phyloP scores from a whole-genome alignment of 2,797 vertebrate genomes.

The Kryptopterus vitreolus region DNA sequence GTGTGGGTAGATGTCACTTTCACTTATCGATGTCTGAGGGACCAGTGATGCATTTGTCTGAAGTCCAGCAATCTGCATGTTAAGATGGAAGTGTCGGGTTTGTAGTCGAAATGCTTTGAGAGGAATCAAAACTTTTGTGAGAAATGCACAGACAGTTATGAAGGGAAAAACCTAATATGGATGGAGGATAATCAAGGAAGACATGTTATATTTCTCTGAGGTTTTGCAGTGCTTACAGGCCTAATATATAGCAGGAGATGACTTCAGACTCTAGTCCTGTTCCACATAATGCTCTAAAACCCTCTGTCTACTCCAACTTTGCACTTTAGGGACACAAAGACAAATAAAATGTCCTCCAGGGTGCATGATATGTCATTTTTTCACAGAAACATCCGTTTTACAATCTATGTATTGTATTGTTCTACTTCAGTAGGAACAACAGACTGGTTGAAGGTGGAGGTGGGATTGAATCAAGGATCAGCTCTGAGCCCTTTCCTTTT shows the following conservation, averaged over 20 bases:
- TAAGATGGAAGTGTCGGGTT: neutral
- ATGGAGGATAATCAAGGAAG: neutral
- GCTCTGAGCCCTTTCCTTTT: no score
- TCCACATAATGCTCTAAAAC: neutral
- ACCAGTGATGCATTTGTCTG: neutral
- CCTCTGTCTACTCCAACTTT: neutral
- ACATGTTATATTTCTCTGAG: neutral
- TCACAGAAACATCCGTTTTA: neutral
- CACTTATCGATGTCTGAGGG: conserved; percentile 4
- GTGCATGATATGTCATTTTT: neutral
- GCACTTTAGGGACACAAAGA: no score
- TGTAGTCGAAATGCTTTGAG: neutral
- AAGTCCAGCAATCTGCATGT: neutral
- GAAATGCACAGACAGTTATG: neutral
- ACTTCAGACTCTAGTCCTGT: neutral
- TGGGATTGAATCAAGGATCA: no score
- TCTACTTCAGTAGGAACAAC: no score
- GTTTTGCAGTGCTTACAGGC: neutral
- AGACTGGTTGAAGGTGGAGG: no score
- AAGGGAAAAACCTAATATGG: neutral
- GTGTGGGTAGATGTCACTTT: neutral
- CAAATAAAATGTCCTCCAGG: neutral
- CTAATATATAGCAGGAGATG: neutral
- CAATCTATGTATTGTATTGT: neutral
- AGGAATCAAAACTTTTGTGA: neutral